Percentiles rank a stretch among this genome's conserved stretches.
These are phyloP conservation scores for Deilephila elpenor DNA, from an alignment of 2,888 invertebrate genomes.

Conservation along the genomic window DNA sequence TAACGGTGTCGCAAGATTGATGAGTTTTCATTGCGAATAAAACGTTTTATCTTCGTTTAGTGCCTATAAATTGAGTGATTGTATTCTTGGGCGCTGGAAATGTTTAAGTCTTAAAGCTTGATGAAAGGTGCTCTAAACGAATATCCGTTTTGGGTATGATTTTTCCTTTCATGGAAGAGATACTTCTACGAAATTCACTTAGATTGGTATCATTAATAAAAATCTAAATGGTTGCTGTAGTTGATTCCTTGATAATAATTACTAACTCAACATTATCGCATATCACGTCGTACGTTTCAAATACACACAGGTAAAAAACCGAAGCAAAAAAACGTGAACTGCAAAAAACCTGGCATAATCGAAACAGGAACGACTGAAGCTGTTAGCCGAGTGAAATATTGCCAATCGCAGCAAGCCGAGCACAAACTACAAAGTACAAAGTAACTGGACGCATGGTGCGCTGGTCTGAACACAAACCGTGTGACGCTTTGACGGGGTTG, in stretches of 20 bases:
- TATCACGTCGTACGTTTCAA: too few relatives aligned
- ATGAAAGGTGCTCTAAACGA: too few relatives aligned
- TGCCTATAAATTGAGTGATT: not conserved
- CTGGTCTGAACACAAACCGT: not conserved
- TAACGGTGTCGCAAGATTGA: slow-evolving; percentile 6
- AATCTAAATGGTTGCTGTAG: too few relatives aligned
- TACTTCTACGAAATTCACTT: too few relatives aligned
- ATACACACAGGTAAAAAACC: not conserved
- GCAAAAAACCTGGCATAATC: not conserved
- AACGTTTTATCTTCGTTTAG: slow-evolving; percentile 10
- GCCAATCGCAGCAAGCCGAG: not conserved
- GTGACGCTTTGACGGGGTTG: not conserved
- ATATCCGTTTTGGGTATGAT: too few relatives aligned
- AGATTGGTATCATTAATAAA: too few relatives aligned
- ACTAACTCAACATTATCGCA: too few relatives aligned
- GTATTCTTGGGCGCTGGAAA: not conserved
- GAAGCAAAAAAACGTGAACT: not conserved
- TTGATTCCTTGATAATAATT: too few relatives aligned
- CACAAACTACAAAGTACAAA: not conserved
- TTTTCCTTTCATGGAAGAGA: too few relatives aligned
- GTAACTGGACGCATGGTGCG: slow-evolving; percentile 1
- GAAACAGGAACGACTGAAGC: not conserved
- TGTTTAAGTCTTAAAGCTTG: too few relatives aligned
- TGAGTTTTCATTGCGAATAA: not conserved
- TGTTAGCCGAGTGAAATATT: not conserved